Evolutionary conservation across 2,888 invertebrate genomes (phyloP).

Genomic region (Andrena bicolor): DNA sequence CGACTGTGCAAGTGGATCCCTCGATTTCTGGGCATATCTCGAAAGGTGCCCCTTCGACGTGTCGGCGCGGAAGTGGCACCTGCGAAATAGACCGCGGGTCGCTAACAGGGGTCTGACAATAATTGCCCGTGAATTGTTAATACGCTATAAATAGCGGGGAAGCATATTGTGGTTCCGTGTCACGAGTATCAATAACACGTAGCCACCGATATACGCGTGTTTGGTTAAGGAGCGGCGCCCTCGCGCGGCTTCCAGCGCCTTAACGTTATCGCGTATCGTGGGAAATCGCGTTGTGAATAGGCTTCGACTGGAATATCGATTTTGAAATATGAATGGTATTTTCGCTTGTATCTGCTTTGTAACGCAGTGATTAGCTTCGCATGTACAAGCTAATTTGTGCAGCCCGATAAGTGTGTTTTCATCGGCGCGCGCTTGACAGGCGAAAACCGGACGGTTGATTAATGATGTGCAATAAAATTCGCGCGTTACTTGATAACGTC

Average conservation of each 20-base stretch:
- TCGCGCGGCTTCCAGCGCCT: background rate
- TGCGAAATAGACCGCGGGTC: background rate
- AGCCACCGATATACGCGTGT: background rate
- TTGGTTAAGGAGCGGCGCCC: background rate
- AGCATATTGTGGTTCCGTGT: background rate
- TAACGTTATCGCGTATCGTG: background rate
- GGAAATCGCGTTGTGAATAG: background rate
- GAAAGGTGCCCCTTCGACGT: background rate
- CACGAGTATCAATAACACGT: background rate
- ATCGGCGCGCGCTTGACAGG: background rate
- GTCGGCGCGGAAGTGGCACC: background rate
- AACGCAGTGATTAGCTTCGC: background rate
- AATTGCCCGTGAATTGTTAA: background rate
- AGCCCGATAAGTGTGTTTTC: conserved; percentile 26
- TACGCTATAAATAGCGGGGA: background rate
- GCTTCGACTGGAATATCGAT: background rate
- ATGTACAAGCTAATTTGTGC: conserved; percentile 6
- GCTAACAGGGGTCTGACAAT: background rate
- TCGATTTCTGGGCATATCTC: background rate
- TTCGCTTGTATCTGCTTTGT: too few species aligned
- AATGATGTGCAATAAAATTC: conserved; percentile 23
- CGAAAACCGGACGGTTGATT: conserved; percentile 3
- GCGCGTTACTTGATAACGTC: conserved; percentile 15
- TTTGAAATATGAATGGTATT: background rate
- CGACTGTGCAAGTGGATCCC: background rate